Evolutionary conservation across 2,797 vertebrate species (phyloP).

Genomic region (Danio jaintianensis): DNA sequence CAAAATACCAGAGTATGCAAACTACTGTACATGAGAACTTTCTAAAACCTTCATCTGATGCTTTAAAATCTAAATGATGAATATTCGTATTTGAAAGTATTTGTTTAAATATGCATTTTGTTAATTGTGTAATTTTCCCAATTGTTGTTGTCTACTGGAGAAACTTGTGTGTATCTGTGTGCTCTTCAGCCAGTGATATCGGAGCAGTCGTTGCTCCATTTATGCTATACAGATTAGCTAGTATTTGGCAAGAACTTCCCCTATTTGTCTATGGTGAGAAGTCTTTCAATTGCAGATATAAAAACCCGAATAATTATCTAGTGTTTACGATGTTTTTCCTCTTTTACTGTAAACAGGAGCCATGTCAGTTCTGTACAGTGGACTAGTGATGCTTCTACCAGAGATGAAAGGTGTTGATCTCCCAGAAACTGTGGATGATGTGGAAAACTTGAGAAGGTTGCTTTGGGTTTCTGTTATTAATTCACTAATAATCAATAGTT

Average conservation of each 20-base stretch:
- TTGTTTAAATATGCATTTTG: too few relatives aligned
- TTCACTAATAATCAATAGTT: neutral
- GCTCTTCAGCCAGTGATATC: conserved; percentile 84
- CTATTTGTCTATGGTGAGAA: conserved; percentile 49
- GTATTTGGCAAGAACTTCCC: conserved; percentile 52
- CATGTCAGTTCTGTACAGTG: conserved; percentile 59
- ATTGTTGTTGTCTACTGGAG: neutral
- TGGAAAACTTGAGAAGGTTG: conserved; percentile 56
- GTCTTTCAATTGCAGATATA: neutral
- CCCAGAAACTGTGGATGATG: conserved; percentile 63
- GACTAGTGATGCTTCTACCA: conserved; percentile 59
- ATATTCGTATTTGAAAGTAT: too few relatives aligned
- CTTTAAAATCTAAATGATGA: too few relatives aligned
- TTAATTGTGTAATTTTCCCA: too few relatives aligned
- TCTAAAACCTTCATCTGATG: too few relatives aligned
- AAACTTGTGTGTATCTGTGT: conserved; percentile 78
- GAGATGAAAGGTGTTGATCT: conserved; percentile 63
- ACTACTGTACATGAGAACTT: too few relatives aligned
- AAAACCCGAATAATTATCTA: neutral
- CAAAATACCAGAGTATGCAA: too few relatives aligned
- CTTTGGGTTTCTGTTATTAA: neutral
- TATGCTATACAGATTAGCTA: conserved; percentile 82
- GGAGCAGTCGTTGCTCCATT: conserved; percentile 81
- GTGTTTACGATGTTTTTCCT: neutral
- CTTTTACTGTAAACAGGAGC: conserved; percentile 35